A percentile compares a stretch with the other conserved stretches of the same genome.
phyloP scores from a whole-genome alignment of 30 jellyfish, hydroid and myxozoan genomes.

The Cassiopea andromeda region DNA sequence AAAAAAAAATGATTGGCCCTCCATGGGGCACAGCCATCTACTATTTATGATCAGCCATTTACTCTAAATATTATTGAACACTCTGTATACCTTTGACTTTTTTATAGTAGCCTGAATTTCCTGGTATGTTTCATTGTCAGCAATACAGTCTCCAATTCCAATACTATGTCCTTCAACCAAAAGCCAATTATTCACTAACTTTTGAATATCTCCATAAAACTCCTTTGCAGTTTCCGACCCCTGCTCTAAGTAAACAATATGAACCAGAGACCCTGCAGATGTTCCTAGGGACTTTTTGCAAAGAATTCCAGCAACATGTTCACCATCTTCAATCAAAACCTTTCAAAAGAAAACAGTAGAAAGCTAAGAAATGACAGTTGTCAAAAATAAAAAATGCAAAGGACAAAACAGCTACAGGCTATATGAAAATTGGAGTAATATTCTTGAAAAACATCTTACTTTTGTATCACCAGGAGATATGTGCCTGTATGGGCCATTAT shows the following conservation, averaged over 20 bases:
- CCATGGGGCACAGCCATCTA: too few relatives aligned
- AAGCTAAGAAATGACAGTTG: too few relatives aligned
- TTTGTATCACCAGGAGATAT: conserved; percentile 99
- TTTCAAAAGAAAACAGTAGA: background rate
- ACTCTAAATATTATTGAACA: background rate
- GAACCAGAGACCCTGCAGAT: conserved; percentile 98
- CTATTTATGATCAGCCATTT: too few relatives aligned
- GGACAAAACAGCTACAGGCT: too few relatives aligned
- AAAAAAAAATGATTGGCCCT: too few relatives aligned
- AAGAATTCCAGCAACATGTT: conserved; percentile 86
- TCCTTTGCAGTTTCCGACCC: conserved; percentile 98
- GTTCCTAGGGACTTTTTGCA: conserved; percentile 98
- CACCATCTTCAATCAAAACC: conserved; percentile 98
- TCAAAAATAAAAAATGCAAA: too few relatives aligned
- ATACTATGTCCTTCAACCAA: conserved; percentile 98
- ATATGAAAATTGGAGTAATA: too few relatives aligned
- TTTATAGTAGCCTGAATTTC: conserved; percentile 90
- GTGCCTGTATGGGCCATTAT: conserved; percentile 86
- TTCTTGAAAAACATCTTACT: conserved; percentile 65
- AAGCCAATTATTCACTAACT: conserved; percentile 87
- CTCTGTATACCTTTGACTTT: conserved; percentile 75
- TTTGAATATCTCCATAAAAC: conserved; percentile 95
- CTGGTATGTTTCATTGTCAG: conserved; percentile 93
- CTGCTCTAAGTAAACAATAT: conserved; percentile 84
- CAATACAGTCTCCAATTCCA: conserved; percentile 99